Conservation (phyloP, 2,797 vertebrate species). For the Arctocebus calabarensis region DNA sequence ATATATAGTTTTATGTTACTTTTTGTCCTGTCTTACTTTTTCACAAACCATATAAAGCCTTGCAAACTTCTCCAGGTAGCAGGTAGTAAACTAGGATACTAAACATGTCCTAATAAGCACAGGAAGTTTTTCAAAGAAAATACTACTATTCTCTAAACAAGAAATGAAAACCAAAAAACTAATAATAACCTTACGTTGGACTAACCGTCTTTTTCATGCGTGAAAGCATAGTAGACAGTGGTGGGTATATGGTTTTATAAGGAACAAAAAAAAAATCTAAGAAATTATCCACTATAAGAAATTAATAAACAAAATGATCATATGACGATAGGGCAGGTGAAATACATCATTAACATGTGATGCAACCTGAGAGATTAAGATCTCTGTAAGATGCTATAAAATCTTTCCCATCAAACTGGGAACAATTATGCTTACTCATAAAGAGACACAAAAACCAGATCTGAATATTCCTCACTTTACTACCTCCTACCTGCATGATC, state of each 20-base stretch:
- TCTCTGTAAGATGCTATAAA: neutral
- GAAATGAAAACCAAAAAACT: neutral
- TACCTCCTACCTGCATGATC: neutral
- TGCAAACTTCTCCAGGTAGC: too few relatives aligned
- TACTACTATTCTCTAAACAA: constrained; percentile 50
- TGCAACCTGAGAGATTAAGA: neutral
- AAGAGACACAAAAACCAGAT: neutral
- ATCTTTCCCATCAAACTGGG: constrained; percentile 8
- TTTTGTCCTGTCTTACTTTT: too few relatives aligned
- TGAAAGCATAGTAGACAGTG: neutral
- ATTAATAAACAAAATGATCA: constrained; percentile 52
- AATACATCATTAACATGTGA: neutral
- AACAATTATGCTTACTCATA: constrained; percentile 1
- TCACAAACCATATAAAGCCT: too few relatives aligned
- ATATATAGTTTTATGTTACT: too few relatives aligned
- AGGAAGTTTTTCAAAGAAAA: constrained; percentile 72
- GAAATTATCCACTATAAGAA: neutral
- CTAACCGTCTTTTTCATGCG: neutral
- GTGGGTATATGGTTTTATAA: neutral
- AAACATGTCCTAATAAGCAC: neutral
- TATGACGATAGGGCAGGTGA: neutral
- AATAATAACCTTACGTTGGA: neutral
- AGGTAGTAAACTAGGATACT: constrained; percentile 49
- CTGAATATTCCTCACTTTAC: neutral
- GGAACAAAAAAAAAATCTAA: neutral